phyloP scores from a whole-genome alignment of 2,113 vertebrate species.

The Anhinga rufa region DNA sequence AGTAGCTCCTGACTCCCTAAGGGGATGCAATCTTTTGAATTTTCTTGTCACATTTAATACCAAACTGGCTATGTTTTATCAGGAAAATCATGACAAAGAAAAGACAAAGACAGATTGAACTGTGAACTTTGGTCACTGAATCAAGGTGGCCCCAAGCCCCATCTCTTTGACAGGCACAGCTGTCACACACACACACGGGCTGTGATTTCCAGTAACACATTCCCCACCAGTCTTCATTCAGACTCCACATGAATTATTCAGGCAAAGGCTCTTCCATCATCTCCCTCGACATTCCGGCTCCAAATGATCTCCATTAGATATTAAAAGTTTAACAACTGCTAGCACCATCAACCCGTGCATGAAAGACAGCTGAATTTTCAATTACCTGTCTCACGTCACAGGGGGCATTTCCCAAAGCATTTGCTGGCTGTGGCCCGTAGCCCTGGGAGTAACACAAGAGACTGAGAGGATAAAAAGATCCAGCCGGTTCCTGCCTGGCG shows the following conservation, averaged over 20 bases:
- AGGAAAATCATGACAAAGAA: background rate
- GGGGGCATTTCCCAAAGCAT: background rate
- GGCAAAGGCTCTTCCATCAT: background rate
- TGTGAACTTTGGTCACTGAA: background rate
- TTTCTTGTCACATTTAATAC: background rate
- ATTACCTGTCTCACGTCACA: background rate
- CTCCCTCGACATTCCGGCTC: background rate
- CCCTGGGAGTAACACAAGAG: background rate
- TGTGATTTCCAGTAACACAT: background rate
- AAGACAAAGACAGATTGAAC: background rate
- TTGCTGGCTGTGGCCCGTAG: background rate
- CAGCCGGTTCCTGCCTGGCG: background rate
- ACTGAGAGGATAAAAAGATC: background rate
- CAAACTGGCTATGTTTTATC: background rate
- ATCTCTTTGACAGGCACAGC: background rate
- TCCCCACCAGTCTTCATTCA: background rate
- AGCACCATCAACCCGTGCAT: fast-evolving
- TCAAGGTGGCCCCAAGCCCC: background rate
- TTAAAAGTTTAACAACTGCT: background rate
- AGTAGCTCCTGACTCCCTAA: background rate
- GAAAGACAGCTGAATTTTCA: background rate
- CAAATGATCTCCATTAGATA: background rate
- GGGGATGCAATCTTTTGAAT: background rate
- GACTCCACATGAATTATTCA: background rate
- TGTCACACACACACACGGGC: fast-evolving